Percentiles rank a stretch among this genome's conserved stretches.
phyloP scores from a whole-genome alignment of 1,140 invertebrate species.

The Charaxes varanes region DNA sequence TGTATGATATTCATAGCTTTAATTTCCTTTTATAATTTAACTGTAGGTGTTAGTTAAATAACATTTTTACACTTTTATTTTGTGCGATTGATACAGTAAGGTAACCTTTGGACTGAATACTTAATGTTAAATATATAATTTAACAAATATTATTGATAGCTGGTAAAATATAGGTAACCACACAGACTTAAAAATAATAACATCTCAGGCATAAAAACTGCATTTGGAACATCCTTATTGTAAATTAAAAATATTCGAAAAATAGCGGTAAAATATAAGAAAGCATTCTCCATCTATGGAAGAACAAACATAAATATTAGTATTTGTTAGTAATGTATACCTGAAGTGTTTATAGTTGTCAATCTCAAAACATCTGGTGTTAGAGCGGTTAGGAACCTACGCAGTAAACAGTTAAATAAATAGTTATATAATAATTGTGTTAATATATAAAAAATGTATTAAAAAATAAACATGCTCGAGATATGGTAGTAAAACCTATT shows the following conservation, averaged over 20 bases:
- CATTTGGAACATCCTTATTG: conserved; percentile 1
- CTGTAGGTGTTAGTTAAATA: too few species aligned
- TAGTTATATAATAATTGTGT: conserved; percentile 10
- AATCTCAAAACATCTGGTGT: conserved; percentile 72
- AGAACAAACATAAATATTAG: conserved; percentile 26
- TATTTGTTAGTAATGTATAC: conserved; percentile 55
- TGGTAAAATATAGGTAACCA: conserved; percentile 1
- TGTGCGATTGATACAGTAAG: too few species aligned
- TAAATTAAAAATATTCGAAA: conserved; percentile 22
- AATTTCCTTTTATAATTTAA: too few species aligned
- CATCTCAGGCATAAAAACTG: too few species aligned
- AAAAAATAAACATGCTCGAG: conserved; percentile 5
- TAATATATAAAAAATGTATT: conserved; percentile 7
- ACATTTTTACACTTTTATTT: too few species aligned
- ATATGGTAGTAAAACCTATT: conserved; percentile 12
- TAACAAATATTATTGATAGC: too few species aligned
- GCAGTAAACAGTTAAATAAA: conserved; percentile 29
- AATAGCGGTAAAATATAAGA: conserved; percentile 40
- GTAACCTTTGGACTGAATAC: too few species aligned
- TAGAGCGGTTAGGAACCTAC: conserved; percentile 74
- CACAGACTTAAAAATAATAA: too few species aligned
- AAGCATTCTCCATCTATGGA: conserved; percentile 66
- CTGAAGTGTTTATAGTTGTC: conserved; percentile 73
- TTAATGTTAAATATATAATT: too few species aligned
- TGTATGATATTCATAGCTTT: too few species aligned